Evolutionary conservation across 2,888 invertebrate species (phyloP).

Genomic region (Lasioglossum oenotherae): DNA sequence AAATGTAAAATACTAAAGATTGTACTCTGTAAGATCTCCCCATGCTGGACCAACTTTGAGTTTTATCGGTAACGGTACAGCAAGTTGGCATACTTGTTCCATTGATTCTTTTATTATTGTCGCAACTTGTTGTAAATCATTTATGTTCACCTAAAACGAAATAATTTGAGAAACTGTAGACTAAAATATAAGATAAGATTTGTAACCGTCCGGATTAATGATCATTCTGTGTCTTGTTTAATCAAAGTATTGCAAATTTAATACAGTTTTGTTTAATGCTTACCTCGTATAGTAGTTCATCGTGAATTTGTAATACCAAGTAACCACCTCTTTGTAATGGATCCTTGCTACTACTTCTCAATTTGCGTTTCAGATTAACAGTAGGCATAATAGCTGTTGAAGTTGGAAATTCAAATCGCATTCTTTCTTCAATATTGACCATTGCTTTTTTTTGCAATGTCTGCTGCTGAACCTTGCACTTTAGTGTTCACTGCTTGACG

Average conservation of each 20-base stretch:
- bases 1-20: conserved; percentile 42
- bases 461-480: conserved; percentile 98
- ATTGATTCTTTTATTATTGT: conserved; percentile 90
- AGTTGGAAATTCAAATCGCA: conserved; percentile 84
- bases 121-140: conserved; percentile 86
- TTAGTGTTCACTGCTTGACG: conserved; percentile 98
- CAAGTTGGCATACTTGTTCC: conserved; percentile 91
- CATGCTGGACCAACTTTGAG: conserved; percentile 93
- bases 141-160: conserved; percentile 86
- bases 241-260: not conserved
- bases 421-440: conserved; percentile 89
- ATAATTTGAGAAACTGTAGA: not conserved
- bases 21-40: conserved; percentile 87
- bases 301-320: conserved; percentile 96
- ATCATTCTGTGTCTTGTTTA: not conserved
- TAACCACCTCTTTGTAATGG: conserved; percentile 84
- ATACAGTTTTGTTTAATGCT: conserved; percentile 37
- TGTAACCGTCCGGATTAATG: not conserved
- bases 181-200: not conserved
- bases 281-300: conserved; percentile 97
- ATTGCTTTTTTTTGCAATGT: conserved; percentile 97
- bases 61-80: conserved; percentile 95
- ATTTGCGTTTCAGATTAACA: conserved; percentile 67
- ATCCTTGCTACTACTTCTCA: conserved; percentile 73
- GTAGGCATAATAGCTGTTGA: conserved; percentile 72